These are phyloP conservation scores for Phrynocephalus forsythii DNA, from an alignment of 2,797 vertebrate species.

Conservation along the genomic window DNA sequence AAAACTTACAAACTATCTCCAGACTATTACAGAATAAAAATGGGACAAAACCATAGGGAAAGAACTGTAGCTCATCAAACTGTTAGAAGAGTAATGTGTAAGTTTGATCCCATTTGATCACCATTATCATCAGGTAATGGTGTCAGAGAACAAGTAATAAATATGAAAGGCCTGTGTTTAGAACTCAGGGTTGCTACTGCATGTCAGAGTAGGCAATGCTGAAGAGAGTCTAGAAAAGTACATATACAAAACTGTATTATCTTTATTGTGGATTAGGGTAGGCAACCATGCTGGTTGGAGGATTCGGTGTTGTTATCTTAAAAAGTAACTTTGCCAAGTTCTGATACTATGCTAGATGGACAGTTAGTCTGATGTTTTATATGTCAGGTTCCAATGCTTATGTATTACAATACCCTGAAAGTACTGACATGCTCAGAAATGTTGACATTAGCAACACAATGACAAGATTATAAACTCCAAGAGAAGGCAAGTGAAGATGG, in stretches of 20 bases:
- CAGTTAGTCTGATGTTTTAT: background rate
- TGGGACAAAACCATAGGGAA: background rate
- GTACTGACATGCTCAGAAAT: background rate
- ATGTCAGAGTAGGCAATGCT: background rate
- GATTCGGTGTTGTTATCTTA: no score
- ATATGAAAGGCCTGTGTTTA: background rate
- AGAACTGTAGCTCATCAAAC: no score
- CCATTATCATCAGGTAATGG: no score
- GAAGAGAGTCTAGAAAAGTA: no score
- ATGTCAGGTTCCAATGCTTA: background rate
- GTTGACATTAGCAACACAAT: no score
- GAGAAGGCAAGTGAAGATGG: background rate
- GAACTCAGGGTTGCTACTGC: background rate
- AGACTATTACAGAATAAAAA: background rate
- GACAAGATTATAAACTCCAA: background rate
- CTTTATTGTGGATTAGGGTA: no score
- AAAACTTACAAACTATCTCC: background rate
- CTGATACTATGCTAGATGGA: background rate
- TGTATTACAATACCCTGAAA: background rate
- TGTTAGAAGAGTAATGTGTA: background rate
- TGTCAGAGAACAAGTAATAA: background rate
- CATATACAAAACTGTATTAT: no score
- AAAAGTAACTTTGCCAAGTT: no score
- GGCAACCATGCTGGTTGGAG: no score
- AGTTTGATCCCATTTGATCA: no score